A percentile compares a stretch with the other conserved stretches of the same genome.
Conservation (phyloP, 2,888 invertebrate genomes). For the Steinernema carpocapsae region DNA sequence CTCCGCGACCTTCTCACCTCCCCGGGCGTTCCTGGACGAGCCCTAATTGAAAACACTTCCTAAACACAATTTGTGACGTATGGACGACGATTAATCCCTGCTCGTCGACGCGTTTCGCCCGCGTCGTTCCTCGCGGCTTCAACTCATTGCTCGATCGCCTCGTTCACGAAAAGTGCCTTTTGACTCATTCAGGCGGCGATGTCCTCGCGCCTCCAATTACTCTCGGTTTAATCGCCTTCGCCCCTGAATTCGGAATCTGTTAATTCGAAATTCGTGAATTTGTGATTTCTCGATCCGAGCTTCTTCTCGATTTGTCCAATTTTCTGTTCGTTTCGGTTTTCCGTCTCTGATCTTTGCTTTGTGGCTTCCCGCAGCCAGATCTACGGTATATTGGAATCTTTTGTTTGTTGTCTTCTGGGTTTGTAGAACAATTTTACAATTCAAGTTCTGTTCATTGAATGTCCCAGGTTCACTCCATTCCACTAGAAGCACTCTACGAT, state of each 20-base stretch:
- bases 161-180: conserved; percentile 26
- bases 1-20: conserved; percentile 11
- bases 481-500: too few relatives aligned
- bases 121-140: conserved; percentile 5
- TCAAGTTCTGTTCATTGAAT: too few relatives aligned
- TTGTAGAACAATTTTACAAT: too few relatives aligned
- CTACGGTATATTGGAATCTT: too few relatives aligned
- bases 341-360: background rate
- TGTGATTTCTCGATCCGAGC: too few relatives aligned
- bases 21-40: conserved; percentile 1
- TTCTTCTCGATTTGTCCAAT: too few relatives aligned
- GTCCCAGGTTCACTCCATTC: too few relatives aligned
- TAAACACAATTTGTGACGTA: conserved; percentile 33
- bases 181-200: conserved; percentile 12
- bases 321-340: background rate
- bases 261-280: background rate
- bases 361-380: background rate
- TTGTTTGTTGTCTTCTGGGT: too few relatives aligned
- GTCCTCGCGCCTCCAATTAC: conserved; percentile 16
- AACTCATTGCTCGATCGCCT: background rate
- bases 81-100: conserved; percentile 32
- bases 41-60: conserved; percentile 34
- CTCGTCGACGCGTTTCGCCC: conserved; percentile 21
- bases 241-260: conserved; percentile 8
- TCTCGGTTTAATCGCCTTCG: background rate